Evolutionary conservation across 1,140 invertebrate genomes (phyloP).

Genomic region (Ooceraea biroi): DNA sequence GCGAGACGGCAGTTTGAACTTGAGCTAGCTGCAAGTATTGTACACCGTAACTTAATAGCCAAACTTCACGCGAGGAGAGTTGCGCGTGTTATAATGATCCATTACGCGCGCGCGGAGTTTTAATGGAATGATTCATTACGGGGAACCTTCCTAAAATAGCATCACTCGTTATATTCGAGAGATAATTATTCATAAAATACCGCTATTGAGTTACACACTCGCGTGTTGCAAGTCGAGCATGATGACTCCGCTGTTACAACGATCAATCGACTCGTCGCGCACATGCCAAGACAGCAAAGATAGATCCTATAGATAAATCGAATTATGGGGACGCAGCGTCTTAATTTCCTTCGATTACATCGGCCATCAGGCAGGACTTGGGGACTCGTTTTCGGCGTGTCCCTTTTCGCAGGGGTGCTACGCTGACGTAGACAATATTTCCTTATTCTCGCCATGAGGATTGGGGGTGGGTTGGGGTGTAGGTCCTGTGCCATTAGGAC

Average conservation of each 20-base stretch:
- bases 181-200: background rate
- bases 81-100: slow-evolving; percentile 19
- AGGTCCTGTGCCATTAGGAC: background rate
- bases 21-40: background rate
- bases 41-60: background rate
- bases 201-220: background rate
- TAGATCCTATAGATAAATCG: too few species aligned
- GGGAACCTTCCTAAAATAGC: background rate
- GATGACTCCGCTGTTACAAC: too few species aligned
- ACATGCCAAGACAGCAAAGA: background rate
- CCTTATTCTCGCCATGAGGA: background rate
- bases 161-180: background rate
- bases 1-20: slow-evolving; percentile 4
- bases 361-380: background rate
- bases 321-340: too few species aligned
- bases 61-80: background rate
- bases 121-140: slow-evolving; percentile 17
- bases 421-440: slow-evolving; percentile 28
- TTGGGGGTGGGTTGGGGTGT: too few species aligned
- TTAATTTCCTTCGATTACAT: background rate
- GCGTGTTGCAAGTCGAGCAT: background rate
- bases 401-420: background rate
- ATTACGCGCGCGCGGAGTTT: slow-evolving; percentile 3
- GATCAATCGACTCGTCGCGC: background rate
- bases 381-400: background rate